phyloP scores from a whole-genome alignment of 2,113 vertebrate genomes.

The Riparia riparia region DNA sequence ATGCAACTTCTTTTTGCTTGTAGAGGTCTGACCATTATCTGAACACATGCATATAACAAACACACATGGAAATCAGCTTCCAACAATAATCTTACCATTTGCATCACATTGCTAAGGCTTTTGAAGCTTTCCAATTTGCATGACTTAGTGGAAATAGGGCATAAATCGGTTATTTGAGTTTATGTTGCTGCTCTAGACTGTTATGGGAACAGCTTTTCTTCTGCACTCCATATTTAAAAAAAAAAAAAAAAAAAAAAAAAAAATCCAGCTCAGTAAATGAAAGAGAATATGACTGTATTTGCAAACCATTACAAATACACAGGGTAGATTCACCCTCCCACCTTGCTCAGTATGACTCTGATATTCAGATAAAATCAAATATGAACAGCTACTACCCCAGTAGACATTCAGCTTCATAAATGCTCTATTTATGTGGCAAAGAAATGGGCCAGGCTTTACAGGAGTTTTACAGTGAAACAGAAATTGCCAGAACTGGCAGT shows the following conservation, averaged over 20 bases:
- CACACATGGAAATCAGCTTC: background rate
- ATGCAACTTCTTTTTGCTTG: background rate
- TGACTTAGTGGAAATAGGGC: background rate
- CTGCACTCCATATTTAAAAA: background rate
- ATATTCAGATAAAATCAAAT: background rate
- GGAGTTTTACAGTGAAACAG: background rate
- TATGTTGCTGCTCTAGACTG: background rate
- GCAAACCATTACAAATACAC: background rate
- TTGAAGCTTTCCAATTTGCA: constrained; percentile 27
- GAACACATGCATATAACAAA: background rate
- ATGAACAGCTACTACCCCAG: background rate
- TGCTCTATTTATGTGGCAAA: background rate
- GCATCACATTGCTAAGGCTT: background rate
- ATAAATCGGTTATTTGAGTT: background rate
- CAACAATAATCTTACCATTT: background rate
- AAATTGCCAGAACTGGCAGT: background rate
- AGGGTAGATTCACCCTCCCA: background rate
- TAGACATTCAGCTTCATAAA: background rate
- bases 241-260: no score
- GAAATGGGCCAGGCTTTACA: background rate
- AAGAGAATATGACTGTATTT: background rate
- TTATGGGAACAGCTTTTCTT: background rate
- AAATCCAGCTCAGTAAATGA: background rate
- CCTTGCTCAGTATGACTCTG: background rate
- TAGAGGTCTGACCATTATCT: background rate